Conservation (phyloP, 2,888 invertebrate species). For the Drosophila sordidula region DNA sequence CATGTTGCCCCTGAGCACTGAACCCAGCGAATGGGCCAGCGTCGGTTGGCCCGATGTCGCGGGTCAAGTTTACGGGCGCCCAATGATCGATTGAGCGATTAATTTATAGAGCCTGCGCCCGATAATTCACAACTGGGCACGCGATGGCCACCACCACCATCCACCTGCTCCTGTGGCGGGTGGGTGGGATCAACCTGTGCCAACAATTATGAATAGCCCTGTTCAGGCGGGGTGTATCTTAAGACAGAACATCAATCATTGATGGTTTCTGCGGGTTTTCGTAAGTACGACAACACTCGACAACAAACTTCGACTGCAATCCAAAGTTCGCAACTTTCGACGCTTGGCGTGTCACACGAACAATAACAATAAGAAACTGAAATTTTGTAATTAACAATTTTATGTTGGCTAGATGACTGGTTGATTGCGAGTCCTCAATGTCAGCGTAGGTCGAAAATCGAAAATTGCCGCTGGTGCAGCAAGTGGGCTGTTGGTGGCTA, state of each 20-base stretch:
- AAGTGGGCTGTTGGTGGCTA: no score
- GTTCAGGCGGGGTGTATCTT: not conserved
- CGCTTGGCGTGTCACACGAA: conserved; percentile 73
- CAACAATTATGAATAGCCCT: conserved; percentile 20
- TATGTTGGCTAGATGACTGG: conserved; percentile 5
- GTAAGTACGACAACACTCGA: conserved; percentile 2
- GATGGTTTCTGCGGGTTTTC: not conserved
- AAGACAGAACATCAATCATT: conserved; percentile 38
- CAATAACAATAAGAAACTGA: conserved; percentile 19
- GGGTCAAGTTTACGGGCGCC: conserved; percentile 9
- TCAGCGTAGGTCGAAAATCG: conserved; percentile 66
- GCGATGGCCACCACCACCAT: conserved; percentile 32
- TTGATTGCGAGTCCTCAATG: conserved; percentile 54
- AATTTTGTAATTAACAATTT: not conserved
- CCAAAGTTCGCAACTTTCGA: conserved; percentile 50
- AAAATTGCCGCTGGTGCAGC: no score
- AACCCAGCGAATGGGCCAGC: conserved; percentile 23
- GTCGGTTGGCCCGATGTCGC: not conserved
- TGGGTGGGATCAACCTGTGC: conserved; percentile 22
- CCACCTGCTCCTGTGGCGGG: no score
- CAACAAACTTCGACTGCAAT: conserved; percentile 57
- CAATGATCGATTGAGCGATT: conserved; percentile 62
- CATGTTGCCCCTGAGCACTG: conserved; percentile 59
- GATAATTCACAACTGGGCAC: conserved; percentile 47
- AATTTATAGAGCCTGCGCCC: conserved; percentile 29